Evolutionary conservation across 1,140 invertebrate genomes (phyloP).

Genomic region (Drosophila erecta): DNA sequence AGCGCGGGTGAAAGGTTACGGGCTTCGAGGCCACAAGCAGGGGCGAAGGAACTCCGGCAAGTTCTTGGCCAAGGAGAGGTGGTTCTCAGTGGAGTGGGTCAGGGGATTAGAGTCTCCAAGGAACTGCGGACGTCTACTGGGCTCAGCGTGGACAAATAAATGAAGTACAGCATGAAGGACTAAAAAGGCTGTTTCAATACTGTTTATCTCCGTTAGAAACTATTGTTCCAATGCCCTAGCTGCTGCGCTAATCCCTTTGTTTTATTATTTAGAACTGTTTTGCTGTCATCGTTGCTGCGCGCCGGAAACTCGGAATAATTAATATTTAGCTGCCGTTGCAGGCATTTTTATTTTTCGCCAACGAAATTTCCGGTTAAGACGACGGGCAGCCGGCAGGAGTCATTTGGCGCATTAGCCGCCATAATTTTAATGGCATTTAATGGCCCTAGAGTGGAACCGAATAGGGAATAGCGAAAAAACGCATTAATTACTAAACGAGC

Average conservation of each 20-base stretch:
- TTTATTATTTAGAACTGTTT: conserved; percentile 1
- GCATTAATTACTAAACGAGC: conserved; percentile 75
- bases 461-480: conserved; percentile 22
- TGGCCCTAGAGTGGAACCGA: conserved; percentile 38
- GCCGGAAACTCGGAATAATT: conserved; percentile 66
- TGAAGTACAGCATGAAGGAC: too few relatives aligned
- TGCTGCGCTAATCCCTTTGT: not conserved
- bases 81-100: too few relatives aligned
- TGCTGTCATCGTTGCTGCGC: conserved; percentile 30
- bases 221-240: not conserved
- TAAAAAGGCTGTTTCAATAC: too few relatives aligned
- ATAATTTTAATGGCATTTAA: conserved; percentile 79
- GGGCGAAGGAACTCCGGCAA: not conserved
- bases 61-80: too few relatives aligned
- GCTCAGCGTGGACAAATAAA: too few relatives aligned
- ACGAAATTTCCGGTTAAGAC: conserved; percentile 68
- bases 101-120: too few relatives aligned
- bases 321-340: conserved; percentile 50
- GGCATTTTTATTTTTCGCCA: conserved; percentile 15
- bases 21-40: not conserved
- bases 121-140: too few relatives aligned
- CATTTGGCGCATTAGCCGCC: conserved; percentile 60
- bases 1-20: not conserved
- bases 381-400: conserved; percentile 33
- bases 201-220: too few relatives aligned